These are phyloP conservation scores for Pagetopsis macropterus DNA, from an alignment of 2,797 vertebrate species.

Conservation along the genomic window DNA sequence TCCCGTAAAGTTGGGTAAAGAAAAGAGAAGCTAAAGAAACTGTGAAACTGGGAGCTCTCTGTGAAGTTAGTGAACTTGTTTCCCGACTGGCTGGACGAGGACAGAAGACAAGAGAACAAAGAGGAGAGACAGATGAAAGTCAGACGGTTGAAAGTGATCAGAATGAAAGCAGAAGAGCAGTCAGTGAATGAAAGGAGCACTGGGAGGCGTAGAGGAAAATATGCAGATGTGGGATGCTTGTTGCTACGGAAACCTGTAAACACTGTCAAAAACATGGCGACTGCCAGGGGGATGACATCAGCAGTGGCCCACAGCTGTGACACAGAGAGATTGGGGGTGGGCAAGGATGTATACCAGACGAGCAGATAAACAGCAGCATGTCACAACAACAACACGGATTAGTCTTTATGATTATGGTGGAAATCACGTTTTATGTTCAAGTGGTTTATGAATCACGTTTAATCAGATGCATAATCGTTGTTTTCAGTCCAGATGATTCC, in stretches of 20 bases:
- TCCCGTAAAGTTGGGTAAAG: too few relatives aligned
- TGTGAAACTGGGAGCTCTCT: too few relatives aligned
- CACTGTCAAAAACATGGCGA: conserved; percentile 80
- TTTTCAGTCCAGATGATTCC: neutral
- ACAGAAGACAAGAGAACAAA: neutral
- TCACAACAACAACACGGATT: too few relatives aligned
- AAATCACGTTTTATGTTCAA: neutral
- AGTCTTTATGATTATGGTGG: neutral
- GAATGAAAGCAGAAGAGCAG: conserved; percentile 14
- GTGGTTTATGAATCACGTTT: neutral
- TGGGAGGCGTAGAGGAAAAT: conserved; percentile 44
- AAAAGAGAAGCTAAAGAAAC: too few relatives aligned
- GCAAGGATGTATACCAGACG: conserved; percentile 27
- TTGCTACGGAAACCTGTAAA: conserved; percentile 77
- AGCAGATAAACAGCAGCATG: conserved; percentile 28
- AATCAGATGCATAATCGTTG: conserved; percentile 1
- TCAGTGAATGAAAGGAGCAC: conserved; percentile 16
- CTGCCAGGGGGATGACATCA: conserved; percentile 82
- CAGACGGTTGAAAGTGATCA: neutral
- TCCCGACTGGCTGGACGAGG: neutral
- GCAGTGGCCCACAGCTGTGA: conserved; percentile 72
- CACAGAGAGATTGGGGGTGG: conserved; percentile 32
- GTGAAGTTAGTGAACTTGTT: too few relatives aligned
- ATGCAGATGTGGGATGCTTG: conserved; percentile 83
- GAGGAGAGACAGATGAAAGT: neutral